Percentiles rank a stretch among this genome's conserved stretches.
Conservation (phyloP, 2,888 invertebrate species). For the Mechanitis mazaeus region DNA sequence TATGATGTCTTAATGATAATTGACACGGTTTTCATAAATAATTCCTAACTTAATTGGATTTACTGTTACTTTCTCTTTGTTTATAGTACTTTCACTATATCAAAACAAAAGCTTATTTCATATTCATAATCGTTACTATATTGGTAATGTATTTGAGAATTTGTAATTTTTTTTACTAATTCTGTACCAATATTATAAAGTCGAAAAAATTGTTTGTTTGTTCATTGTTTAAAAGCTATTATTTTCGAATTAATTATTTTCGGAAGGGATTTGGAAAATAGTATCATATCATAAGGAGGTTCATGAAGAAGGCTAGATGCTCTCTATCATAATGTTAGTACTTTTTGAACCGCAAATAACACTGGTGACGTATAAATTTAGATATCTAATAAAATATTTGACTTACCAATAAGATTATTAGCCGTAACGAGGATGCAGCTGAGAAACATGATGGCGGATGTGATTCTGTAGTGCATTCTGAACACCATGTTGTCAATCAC, state of each 20-base stretch:
- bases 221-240: too few relatives aligned
- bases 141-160: too few relatives aligned
- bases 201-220: too few relatives aligned
- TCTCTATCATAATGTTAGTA: too few relatives aligned
- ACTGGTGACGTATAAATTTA: background rate
- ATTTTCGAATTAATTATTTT: too few relatives aligned
- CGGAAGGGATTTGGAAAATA: too few relatives aligned
- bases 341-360: too few relatives aligned
- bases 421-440: constrained; percentile 92
- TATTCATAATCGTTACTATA: too few relatives aligned
- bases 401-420: constrained; percentile 92
- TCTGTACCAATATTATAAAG: too few relatives aligned
- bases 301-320: too few relatives aligned
- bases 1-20: constrained; percentile 24
- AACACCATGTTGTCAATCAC: constrained; percentile 94
- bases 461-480: constrained; percentile 91
- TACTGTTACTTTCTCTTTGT: constrained; percentile 18
- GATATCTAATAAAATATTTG: constrained; percentile 3
- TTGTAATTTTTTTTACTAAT: too few relatives aligned
- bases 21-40: constrained; percentile 24
- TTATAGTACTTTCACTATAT: constrained; percentile 20
- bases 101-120: background rate
- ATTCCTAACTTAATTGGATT: constrained; percentile 7
- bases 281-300: too few relatives aligned
- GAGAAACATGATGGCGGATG: constrained; percentile 89